These are phyloP conservation scores for Oreochromis aureus DNA, from an alignment of 2,113 vertebrate species.

Conservation along the genomic window DNA sequence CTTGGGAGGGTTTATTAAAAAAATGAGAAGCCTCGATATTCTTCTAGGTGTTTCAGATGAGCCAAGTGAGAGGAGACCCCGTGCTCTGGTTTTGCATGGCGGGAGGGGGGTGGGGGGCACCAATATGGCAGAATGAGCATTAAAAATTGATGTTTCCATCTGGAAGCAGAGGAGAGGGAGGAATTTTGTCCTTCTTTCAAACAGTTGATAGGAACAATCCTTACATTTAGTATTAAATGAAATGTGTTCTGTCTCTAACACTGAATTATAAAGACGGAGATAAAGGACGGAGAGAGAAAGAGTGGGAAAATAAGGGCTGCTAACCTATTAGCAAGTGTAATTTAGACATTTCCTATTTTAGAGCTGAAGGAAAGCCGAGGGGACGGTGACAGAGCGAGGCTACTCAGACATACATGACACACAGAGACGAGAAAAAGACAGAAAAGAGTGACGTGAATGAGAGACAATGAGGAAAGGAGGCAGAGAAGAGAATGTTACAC, in stretches of 20 bases:
- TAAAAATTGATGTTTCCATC: slow-evolving; percentile 68
- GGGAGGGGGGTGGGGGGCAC: neutral
- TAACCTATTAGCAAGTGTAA: slow-evolving; percentile 70
- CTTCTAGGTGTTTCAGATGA: neutral
- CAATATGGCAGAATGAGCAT: slow-evolving; percentile 50
- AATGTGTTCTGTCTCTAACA: slow-evolving; percentile 35
- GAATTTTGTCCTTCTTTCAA: neutral
- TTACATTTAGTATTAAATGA: slow-evolving; percentile 55
- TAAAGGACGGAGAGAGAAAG: neutral
- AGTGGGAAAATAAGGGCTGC: neutral
- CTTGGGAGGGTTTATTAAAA: neutral
- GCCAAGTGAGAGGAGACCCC: neutral
- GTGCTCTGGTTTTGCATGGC: slow-evolving; percentile 22
- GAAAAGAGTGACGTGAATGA: neutral
- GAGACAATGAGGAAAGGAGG: neutral
- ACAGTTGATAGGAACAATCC: slow-evolving; percentile 29
- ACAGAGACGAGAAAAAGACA: neutral
- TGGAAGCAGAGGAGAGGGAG: slow-evolving; percentile 18
- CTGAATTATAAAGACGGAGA: slow-evolving; percentile 15
- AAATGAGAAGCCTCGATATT: neutral
- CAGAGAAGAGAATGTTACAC: neutral
- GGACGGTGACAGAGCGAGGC: neutral
- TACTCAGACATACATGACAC: neutral
- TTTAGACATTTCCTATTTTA: slow-evolving; percentile 68
- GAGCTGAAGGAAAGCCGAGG: slow-evolving; percentile 18